Conservation (phyloP, 2,113 vertebrate species). For the Rhabdornis inornatus region DNA sequence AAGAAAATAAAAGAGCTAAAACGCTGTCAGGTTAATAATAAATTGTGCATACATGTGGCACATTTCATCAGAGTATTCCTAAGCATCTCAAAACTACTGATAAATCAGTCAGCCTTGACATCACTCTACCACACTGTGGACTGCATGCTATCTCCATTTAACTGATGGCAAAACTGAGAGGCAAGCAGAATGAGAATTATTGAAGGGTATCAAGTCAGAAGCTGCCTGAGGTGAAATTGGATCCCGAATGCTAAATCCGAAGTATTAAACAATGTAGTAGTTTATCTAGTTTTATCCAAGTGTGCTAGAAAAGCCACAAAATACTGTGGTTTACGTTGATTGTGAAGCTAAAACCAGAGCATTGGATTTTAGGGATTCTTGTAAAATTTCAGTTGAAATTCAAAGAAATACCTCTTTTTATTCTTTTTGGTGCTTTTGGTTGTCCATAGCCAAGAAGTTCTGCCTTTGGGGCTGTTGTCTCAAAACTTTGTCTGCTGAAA, state of each 20-base stretch:
- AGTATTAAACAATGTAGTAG: not conserved
- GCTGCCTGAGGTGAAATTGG: not conserved
- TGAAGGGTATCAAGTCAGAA: constrained; percentile 23
- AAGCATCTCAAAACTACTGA: constrained; percentile 50
- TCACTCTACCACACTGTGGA: not conserved
- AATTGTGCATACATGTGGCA: constrained; percentile 57
- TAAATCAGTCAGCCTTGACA: constrained; percentile 60
- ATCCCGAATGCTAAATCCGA: not conserved
- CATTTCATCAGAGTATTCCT: constrained; percentile 57
- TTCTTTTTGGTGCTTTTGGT: not conserved
- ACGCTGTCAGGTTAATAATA: constrained; percentile 46
- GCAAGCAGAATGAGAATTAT: constrained; percentile 50
- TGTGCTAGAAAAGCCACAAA: not conserved
- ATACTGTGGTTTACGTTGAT: not conserved
- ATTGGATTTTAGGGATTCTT: not conserved
- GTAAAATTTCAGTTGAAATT: not conserved
- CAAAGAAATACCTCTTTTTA: not conserved
- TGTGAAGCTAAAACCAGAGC: not conserved
- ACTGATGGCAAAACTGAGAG: constrained; percentile 42
- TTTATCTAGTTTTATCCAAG: constrained; percentile 1
- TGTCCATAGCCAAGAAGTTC: not conserved
- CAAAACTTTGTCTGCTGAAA: not conserved
- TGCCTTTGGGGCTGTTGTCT: not conserved
- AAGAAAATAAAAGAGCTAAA: constrained; percentile 45
- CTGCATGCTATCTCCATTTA: constrained; percentile 45